These are phyloP conservation scores for Molanna angustata DNA, from an alignment of 2,888 invertebrate species.

Conservation along the genomic window DNA sequence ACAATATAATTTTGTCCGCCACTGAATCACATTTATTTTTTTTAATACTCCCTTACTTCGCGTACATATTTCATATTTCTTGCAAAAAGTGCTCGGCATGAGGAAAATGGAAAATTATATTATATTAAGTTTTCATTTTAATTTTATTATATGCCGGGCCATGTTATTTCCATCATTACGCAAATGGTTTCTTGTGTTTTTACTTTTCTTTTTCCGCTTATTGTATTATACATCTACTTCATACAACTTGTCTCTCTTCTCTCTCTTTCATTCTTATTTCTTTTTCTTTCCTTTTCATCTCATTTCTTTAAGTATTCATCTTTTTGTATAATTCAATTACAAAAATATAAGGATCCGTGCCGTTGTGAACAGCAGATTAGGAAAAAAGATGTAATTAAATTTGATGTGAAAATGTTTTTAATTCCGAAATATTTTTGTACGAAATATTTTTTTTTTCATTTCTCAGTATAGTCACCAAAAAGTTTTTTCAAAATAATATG, in stretches of 20 bases:
- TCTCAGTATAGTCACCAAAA: no score
- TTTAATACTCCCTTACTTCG: constrained; percentile 25
- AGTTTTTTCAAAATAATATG: no score
- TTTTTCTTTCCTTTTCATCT: not conserved
- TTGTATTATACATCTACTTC: constrained; percentile 5
- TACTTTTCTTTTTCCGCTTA: constrained; percentile 15
- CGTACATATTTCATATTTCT: constrained; percentile 25
- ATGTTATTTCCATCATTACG: constrained; percentile 27
- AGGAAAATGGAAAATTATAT: constrained; percentile 26
- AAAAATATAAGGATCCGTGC: constrained; percentile 2
- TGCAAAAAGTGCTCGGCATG: not conserved
- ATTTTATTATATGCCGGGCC: constrained; percentile 28
- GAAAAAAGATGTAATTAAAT: no score
- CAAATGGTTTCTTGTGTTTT: constrained; percentile 26
- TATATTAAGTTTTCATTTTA: constrained; percentile 29
- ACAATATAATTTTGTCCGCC: constrained; percentile 7
- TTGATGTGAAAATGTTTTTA: not conserved
- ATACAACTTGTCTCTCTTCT: not conserved
- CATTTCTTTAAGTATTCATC: constrained; percentile 6
- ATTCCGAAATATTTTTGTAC: not conserved
- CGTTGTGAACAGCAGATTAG: not conserved
- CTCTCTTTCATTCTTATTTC: not conserved
- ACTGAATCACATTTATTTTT: constrained; percentile 25
- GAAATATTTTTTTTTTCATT: no score
- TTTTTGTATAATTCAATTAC: constrained; percentile 9